Percentiles rank a stretch among this genome's conserved stretches.
phyloP scores from a whole-genome alignment of 2,113 vertebrate genomes.

The Neomonachus schauinslandi region DNA sequence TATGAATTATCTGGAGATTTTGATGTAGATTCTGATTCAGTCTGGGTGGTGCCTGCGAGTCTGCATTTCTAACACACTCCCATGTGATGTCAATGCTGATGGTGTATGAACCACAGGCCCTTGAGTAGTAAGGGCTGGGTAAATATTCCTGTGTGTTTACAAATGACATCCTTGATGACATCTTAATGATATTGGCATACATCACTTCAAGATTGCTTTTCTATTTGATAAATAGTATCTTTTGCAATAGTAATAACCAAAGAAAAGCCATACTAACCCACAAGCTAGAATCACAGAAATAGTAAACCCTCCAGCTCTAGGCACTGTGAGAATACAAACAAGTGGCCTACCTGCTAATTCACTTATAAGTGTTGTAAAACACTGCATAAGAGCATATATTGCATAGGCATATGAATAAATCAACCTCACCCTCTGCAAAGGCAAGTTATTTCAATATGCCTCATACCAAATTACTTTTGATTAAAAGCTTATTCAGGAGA shows the following conservation, averaged over 20 bases:
- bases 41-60: neutral
- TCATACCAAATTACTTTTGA: slow-evolving; percentile 83
- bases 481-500: slow-evolving; percentile 82
- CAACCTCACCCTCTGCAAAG: slow-evolving; percentile 68
- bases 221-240: neutral
- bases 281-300: neutral
- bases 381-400: slow-evolving; percentile 63
- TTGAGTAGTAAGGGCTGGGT: neutral
- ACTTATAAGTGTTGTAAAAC: slow-evolving; percentile 26
- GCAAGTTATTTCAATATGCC: slow-evolving; percentile 70
- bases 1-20: neutral
- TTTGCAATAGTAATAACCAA: neutral
- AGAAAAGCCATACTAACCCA: neutral
- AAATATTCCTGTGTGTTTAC: neutral
- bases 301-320: neutral
- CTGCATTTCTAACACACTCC: neutral
- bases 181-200: neutral
- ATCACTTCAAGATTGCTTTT: neutral
- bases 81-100: neutral
- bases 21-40: neutral
- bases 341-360: neutral
- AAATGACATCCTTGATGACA: neutral
- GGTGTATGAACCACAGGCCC: neutral
- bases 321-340: neutral
- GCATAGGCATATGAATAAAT: slow-evolving; percentile 74